Evolutionary conservation across 2,888 invertebrate genomes (phyloP).

Genomic region (Helleia helle): DNA sequence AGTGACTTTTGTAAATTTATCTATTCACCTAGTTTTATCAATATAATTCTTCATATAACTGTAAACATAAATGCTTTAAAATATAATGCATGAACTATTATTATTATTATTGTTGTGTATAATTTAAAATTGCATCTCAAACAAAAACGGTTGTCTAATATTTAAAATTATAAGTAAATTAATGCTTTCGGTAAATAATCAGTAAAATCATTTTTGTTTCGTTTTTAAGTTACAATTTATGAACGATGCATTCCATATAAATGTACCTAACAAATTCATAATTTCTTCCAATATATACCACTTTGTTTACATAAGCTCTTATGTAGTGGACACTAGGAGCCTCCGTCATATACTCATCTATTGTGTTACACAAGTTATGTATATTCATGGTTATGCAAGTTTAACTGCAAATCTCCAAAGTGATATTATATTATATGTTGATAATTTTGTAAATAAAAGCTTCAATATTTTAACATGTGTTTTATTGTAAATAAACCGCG

Average conservation of each 20-base stretch:
- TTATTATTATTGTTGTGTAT: background rate
- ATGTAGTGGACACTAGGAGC: background rate
- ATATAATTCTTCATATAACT: background rate
- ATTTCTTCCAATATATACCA: background rate
- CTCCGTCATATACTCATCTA: background rate
- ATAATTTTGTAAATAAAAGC: slow-evolving; percentile 74
- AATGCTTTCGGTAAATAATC: too few species aligned
- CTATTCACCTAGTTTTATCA: background rate
- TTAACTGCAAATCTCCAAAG: slow-evolving; percentile 72
- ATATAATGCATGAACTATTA: background rate
- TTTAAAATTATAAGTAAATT: background rate
- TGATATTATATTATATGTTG: slow-evolving; percentile 73
- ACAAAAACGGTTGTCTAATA: background rate
- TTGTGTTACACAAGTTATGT: slow-evolving; percentile 55
- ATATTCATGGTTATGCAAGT: slow-evolving; percentile 66
- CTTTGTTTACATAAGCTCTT: background rate
- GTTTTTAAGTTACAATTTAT: background rate
- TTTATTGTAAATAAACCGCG: slow-evolving; percentile 22
- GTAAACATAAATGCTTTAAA: slow-evolving; percentile 1
- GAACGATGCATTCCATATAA: background rate
- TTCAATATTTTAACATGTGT: slow-evolving; percentile 61
- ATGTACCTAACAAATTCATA: background rate
- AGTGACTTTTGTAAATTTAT: background rate
- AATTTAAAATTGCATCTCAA: background rate
- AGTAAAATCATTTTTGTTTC: background rate